phyloP scores from a whole-genome alignment of 2,113 vertebrate genomes.

The Percina caprodes region DNA sequence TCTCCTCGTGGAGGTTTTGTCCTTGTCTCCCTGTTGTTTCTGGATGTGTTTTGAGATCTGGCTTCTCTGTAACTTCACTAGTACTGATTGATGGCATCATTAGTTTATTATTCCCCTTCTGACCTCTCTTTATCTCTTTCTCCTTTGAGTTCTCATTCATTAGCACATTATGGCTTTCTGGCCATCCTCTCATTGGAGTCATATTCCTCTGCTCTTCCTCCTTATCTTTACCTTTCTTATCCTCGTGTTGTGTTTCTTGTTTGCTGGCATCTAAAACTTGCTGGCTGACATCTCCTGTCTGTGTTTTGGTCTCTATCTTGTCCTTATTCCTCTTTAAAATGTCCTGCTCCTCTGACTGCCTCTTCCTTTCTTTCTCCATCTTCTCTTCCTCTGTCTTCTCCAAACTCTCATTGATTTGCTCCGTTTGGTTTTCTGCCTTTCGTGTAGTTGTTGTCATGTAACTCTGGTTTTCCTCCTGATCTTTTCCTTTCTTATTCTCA shows the following conservation, averaged over 20 bases:
- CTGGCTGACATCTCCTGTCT: not conserved
- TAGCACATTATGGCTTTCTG: not conserved
- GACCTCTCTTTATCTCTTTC: not conserved
- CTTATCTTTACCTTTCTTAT: not conserved
- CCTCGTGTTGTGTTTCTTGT: too few relatives aligned
- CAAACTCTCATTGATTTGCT: not conserved
- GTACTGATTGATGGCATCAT: not conserved
- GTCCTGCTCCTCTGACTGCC: too few relatives aligned
- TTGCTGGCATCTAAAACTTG: too few relatives aligned
- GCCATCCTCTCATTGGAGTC: accelerated
- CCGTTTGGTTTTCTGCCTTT: too few relatives aligned
- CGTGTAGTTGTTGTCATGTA: accelerated
- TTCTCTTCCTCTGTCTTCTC: too few relatives aligned
- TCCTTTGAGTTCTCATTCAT: accelerated
- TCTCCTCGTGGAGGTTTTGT: not conserved
- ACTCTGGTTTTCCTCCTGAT: not conserved
- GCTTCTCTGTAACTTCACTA: not conserved
- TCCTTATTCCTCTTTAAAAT: too few relatives aligned
- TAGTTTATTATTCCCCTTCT: not conserved
- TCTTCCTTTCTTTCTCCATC: too few relatives aligned
- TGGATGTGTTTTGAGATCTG: not conserved
- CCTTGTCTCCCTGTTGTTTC: not conserved
- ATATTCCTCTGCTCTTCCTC: not conserved
- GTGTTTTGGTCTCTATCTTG: not conserved
- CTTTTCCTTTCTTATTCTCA: too few relatives aligned